Conservation (phyloP, 2,888 invertebrate genomes). For the Dichetophora obliterata region DNA sequence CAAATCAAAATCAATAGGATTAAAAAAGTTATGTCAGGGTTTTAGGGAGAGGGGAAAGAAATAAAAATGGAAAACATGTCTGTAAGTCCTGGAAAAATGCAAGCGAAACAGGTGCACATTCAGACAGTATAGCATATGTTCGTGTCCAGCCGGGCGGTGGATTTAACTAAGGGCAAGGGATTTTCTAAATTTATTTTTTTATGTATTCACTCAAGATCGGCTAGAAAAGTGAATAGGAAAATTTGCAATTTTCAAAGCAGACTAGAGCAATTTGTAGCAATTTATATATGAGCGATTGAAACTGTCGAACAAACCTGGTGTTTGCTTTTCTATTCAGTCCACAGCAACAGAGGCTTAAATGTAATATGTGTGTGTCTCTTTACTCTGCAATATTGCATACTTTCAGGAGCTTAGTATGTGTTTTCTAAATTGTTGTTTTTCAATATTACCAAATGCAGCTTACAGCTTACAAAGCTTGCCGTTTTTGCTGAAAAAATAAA, state of each 20-base stretch:
- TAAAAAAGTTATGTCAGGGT: constrained; percentile 55
- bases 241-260: background rate
- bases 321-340: background rate
- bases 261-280: too few species aligned
- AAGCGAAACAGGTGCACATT: background rate
- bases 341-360: background rate
- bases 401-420: background rate
- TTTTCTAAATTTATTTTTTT: background rate
- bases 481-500: too few species aligned
- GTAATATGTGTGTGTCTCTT: background rate
- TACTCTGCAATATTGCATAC: background rate
- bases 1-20: constrained; percentile 65
- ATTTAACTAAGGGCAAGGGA: background rate
- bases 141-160: background rate
- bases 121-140: background rate
- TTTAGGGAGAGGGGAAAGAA: background rate
- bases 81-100: background rate
- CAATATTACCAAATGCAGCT: too few species aligned
- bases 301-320: background rate
- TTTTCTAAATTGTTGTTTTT: background rate
- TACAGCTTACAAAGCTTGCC: too few species aligned
- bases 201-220: background rate
- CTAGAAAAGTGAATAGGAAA: background rate
- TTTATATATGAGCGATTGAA: background rate
- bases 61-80: background rate